Percentiles rank a stretch among this genome's conserved stretches.
Conservation (phyloP, 2,113 vertebrate genomes). For the Bombycilla garrulus region DNA sequence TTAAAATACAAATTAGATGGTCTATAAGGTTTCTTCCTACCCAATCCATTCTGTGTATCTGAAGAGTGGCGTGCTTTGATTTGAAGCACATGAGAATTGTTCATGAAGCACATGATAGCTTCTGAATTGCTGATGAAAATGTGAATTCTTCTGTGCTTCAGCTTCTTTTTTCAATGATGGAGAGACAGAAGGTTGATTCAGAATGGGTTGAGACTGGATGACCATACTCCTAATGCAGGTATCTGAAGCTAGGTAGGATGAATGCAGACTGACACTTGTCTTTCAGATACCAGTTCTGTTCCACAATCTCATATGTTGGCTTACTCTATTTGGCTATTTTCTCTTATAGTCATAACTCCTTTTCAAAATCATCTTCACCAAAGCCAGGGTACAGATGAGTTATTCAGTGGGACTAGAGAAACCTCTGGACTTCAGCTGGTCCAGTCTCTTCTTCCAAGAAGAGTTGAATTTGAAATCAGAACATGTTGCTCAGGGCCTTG, state of each 20-base stretch:
- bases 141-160: neutral
- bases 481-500: neutral
- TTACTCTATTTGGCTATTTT: neutral
- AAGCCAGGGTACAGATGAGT: neutral
- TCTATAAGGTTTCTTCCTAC: neutral
- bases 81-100: neutral
- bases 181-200: neutral
- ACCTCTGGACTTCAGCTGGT: neutral
- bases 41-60: neutral
- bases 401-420: neutral
- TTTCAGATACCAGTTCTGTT: neutral
- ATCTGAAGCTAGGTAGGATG: fast-evolving
- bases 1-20: neutral
- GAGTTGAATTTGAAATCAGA: neutral
- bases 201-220: neutral
- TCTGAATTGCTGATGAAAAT: neutral
- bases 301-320: neutral
- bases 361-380: neutral
- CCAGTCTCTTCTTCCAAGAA: neutral
- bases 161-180: neutral
- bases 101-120: neutral
- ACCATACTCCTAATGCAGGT: neutral
- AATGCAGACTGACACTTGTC: neutral
- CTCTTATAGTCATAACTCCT: neutral
- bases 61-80: neutral